A percentile compares a stretch with the other conserved stretches of the same genome.
Evolutionary conservation across 1,140 invertebrate species (phyloP).

Genomic region (Drosophila novamexicana): DNA sequence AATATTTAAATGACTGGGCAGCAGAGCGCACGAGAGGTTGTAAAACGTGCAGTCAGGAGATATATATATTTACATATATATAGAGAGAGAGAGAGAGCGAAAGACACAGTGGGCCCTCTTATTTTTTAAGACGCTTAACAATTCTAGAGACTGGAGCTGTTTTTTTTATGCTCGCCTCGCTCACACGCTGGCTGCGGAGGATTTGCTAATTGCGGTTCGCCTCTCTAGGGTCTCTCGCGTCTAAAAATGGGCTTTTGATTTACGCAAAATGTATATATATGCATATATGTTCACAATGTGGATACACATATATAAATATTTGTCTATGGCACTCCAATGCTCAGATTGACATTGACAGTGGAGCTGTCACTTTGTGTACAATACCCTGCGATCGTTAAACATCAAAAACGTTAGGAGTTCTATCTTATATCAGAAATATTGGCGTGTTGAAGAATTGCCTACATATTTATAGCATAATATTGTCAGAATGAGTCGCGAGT

Average conservation of each 20-base stretch:
- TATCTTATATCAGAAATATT: background rate
- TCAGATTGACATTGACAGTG: slow-evolving; percentile 79
- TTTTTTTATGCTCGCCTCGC: slow-evolving; percentile 57
- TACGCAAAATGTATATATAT: slow-evolving; percentile 49
- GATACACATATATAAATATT: slow-evolving; percentile 76
- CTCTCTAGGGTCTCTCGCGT: slow-evolving; percentile 24
- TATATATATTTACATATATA: background rate
- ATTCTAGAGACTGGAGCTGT: slow-evolving; percentile 65
- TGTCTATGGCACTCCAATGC: slow-evolving; percentile 57
- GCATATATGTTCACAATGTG: slow-evolving; percentile 20
- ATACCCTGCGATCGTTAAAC: slow-evolving; percentile 10
- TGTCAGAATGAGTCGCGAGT: slow-evolving; percentile 53
- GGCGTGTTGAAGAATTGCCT: background rate
- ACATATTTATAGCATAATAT: slow-evolving; percentile 9
- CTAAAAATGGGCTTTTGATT: slow-evolving; percentile 78
- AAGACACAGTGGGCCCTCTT: background rate
- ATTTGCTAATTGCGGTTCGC: slow-evolving; percentile 56
- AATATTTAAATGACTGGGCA: slow-evolving; percentile 7
- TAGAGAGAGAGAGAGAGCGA: background rate
- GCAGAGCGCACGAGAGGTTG: slow-evolving; percentile 4
- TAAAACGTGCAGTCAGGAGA: slow-evolving; percentile 19
- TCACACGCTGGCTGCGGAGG: slow-evolving; percentile 32
- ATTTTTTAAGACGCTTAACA: slow-evolving; percentile 52
- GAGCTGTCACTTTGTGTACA: slow-evolving; percentile 35
- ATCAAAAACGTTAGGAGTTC: background rate